phyloP scores from a whole-genome alignment of 2,797 vertebrate species.

The Argyrosomus regius region DNA sequence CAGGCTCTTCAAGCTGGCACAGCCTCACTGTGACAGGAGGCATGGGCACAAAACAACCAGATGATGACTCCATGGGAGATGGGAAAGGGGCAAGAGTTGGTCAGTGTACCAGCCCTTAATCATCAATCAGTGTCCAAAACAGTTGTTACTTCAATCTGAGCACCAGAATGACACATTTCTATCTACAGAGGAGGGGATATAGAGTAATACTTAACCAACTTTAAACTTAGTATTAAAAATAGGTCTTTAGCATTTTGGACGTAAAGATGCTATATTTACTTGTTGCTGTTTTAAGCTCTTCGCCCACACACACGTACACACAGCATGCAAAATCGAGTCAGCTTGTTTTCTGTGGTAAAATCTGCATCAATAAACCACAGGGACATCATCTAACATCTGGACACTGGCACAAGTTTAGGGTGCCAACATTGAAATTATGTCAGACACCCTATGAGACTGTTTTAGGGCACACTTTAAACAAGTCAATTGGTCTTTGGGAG shows the following conservation, averaged over 20 bases:
- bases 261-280: not conserved
- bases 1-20: slow-evolving; percentile 61
- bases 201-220: not conserved
- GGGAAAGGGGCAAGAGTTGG: slow-evolving; percentile 54
- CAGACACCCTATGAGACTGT: not conserved
- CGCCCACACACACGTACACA: not conserved
- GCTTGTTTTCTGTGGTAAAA: not conserved
- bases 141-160: slow-evolving; percentile 31
- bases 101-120: slow-evolving; percentile 51
- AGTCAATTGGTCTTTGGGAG: not conserved
- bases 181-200: not conserved
- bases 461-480: not conserved
- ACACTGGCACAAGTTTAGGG: not conserved
- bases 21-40: slow-evolving; percentile 67
- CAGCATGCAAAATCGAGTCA: slow-evolving; percentile 1
- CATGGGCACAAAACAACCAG: slow-evolving; percentile 65
- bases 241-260: not conserved
- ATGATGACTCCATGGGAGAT: slow-evolving; percentile 72
- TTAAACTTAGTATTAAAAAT: not conserved
- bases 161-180: slow-evolving; percentile 16
- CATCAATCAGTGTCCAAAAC: slow-evolving; percentile 57
- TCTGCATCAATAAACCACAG: not conserved
- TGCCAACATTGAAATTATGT: not conserved
- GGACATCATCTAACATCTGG: not conserved
- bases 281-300: not conserved